These are phyloP conservation scores for Bombus huntii DNA, from an alignment of 1,140 invertebrate genomes.

Conservation along the genomic window DNA sequence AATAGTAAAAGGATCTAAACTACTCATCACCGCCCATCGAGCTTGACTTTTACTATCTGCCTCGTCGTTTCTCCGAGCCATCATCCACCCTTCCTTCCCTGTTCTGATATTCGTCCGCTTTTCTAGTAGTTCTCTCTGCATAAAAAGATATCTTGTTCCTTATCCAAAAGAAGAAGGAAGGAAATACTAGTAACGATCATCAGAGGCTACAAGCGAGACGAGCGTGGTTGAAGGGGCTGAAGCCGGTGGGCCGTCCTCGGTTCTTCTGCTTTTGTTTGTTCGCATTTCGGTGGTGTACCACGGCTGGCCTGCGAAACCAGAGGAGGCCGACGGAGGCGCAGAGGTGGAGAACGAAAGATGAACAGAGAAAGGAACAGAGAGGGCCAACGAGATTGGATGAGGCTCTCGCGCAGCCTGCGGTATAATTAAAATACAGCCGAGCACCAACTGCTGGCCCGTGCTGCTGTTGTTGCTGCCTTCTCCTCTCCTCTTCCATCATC, in stretches of 20 bases:
- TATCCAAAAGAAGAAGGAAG: constrained; percentile 18
- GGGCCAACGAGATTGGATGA: constrained; percentile 65
- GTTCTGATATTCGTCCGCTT: background rate
- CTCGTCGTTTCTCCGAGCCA: background rate
- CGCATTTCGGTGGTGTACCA: constrained; percentile 72
- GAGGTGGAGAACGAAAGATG: constrained; percentile 44
- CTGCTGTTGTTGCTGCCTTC: constrained; percentile 61
- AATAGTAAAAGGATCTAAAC: background rate
- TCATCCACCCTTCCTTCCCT: background rate
- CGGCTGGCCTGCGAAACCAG: constrained; percentile 57
- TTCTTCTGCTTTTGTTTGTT: constrained; percentile 78
- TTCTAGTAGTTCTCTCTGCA: background rate
- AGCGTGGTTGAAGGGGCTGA: constrained; percentile 33
- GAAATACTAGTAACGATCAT: constrained; percentile 51
- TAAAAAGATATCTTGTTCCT: background rate
- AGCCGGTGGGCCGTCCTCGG: constrained; percentile 75
- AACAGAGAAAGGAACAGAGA: constrained; percentile 35
- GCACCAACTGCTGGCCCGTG: constrained; percentile 73
- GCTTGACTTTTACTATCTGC: background rate
- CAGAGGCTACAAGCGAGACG: constrained; percentile 57
- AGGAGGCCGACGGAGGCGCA: constrained; percentile 34
- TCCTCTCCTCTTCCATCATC: constrained; percentile 59
- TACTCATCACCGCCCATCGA: background rate
- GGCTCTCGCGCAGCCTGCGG: constrained; percentile 58
- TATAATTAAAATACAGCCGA: constrained; percentile 78